Evolutionary conservation across 2,113 vertebrate species (phyloP).

Genomic region (Pteruthius melanotis): DNA sequence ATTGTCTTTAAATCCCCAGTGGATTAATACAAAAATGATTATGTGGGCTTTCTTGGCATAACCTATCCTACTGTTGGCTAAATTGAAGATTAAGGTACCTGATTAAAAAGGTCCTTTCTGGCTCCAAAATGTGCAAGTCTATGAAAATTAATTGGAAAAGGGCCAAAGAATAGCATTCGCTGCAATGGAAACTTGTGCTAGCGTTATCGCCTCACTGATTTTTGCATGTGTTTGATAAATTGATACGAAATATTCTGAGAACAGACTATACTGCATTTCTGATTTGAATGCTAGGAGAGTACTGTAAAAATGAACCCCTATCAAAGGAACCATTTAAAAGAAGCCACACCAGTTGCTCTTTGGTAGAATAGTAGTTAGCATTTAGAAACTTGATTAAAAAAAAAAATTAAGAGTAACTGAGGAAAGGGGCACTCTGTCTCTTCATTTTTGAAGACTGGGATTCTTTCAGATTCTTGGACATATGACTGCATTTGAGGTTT

Average conservation of each 20-base stretch:
- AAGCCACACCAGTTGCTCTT: neutral
- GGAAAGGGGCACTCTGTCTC: neutral
- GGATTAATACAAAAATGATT: constrained; percentile 14
- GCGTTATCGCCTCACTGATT: neutral
- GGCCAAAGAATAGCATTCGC: neutral
- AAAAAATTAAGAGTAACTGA: neutral
- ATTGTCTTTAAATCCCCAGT: neutral
- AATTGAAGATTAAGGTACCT: neutral
- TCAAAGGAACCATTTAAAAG: neutral
- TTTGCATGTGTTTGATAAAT: neutral
- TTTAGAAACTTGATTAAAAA: neutral
- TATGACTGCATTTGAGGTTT: neutral
- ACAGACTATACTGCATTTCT: neutral
- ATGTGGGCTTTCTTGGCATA: neutral
- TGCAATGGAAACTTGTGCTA: neutral
- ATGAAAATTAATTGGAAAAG: neutral
- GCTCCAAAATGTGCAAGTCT: neutral
- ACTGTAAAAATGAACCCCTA: neutral
- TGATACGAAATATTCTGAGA: neutral
- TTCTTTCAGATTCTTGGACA: neutral
- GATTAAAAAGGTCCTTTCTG: neutral
- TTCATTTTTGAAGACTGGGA: neutral
- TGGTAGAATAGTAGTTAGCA: neutral
- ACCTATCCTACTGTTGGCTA: neutral
- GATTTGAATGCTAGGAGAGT: neutral